Conservation (phyloP, 2,888 invertebrate species). For the Euplexia lucipara region DNA sequence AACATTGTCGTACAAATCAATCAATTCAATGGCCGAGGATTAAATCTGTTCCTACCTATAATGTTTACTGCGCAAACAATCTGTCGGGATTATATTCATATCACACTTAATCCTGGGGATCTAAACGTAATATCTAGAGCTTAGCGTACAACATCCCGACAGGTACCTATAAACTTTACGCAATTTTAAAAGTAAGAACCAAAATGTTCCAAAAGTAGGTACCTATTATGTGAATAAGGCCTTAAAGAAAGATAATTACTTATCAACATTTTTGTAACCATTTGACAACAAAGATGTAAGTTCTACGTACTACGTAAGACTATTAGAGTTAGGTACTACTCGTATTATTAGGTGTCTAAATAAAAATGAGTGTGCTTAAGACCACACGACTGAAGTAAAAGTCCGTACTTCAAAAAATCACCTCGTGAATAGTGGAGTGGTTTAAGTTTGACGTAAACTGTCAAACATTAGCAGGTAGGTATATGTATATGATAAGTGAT, state of each 20-base stretch:
- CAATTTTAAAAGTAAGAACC: neutral
- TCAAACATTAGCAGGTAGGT: too few species aligned
- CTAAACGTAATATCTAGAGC: conserved; percentile 54
- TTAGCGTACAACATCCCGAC: conserved; percentile 40
- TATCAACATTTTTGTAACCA: too few species aligned
- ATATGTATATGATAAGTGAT: too few species aligned
- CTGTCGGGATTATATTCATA: conserved; percentile 39
- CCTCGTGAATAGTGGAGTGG: too few species aligned
- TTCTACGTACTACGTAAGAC: too few species aligned
- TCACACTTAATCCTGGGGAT: conserved; percentile 48
- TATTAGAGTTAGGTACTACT: too few species aligned
- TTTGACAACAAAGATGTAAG: too few species aligned
- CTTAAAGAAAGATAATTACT: neutral
- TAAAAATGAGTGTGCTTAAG: too few species aligned
- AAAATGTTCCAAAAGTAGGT: neutral
- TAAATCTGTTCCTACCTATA: conserved; percentile 3
- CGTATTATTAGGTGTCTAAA: too few species aligned
- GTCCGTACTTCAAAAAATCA: too few species aligned
- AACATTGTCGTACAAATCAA: conserved; percentile 13
- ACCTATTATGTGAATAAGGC: neutral
- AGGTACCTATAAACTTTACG: conserved; percentile 5
- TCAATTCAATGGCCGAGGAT: conserved; percentile 2
- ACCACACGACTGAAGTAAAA: too few species aligned
- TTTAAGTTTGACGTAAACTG: too few species aligned
- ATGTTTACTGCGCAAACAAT: conserved; percentile 31